phyloP scores from a whole-genome alignment of 2,113 vertebrate genomes.

The Phalacrocorax carbo region DNA sequence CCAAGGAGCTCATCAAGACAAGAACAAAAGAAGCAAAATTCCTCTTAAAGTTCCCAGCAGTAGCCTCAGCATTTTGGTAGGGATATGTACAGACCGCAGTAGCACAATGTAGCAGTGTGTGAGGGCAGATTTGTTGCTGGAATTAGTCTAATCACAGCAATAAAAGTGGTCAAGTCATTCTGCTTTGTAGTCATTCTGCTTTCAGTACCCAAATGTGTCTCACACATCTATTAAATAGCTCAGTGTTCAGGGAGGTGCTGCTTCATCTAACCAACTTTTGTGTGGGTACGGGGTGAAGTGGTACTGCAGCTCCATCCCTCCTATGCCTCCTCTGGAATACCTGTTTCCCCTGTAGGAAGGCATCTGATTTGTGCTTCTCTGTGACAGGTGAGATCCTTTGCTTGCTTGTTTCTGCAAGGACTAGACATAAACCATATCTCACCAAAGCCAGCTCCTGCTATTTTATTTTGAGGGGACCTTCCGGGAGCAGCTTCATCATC shows the following conservation, averaged over 20 bases:
- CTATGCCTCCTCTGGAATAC: background rate
- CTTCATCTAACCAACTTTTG: background rate
- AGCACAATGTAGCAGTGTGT: background rate
- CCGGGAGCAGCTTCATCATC: background rate
- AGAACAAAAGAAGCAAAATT: background rate
- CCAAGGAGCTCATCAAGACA: background rate
- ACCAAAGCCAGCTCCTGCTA: background rate
- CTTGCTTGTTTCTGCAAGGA: background rate
- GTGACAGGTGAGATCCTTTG: background rate
- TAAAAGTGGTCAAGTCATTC: background rate
- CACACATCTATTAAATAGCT: background rate
- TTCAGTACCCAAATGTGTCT: background rate
- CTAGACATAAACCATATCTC: background rate
- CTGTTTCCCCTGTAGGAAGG: background rate
- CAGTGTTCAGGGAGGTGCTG: background rate
- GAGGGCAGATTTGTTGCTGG: background rate
- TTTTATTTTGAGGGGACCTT: background rate
- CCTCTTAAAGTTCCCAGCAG: background rate
- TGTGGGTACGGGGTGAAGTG: background rate
- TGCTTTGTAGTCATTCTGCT: background rate
- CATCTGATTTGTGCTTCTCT: background rate
- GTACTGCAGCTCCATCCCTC: background rate
- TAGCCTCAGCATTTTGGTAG: background rate
- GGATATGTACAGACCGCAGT: background rate
- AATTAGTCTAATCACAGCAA: background rate